Evolutionary conservation across 1,140 invertebrate species (phyloP).

Genomic region (Macrostomum lignano): DNA sequence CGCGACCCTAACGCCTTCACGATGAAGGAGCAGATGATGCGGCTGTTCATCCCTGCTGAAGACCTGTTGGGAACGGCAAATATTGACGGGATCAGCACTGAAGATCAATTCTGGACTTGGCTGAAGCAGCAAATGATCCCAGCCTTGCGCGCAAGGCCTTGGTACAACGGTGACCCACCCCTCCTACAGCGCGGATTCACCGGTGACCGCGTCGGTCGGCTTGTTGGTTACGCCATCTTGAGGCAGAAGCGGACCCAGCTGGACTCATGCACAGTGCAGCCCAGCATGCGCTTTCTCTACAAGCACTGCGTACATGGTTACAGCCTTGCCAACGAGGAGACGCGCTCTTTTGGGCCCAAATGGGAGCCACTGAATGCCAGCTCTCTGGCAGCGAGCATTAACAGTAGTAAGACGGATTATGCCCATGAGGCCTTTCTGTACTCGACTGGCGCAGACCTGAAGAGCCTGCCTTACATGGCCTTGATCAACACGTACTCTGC

Average conservation of each 20-base stretch:
- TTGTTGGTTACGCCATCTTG: conserved; percentile 32
- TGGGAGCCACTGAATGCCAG: no score
- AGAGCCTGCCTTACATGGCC: no score
- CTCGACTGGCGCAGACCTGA: no score
- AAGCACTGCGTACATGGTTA: no score
- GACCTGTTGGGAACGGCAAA: background rate
- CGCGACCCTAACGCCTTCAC: conserved; percentile 22
- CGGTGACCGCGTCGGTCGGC: conserved; percentile 29
- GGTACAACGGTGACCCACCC: conserved; percentile 31
- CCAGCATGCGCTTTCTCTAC: no score
- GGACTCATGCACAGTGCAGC: no score
- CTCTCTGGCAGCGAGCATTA: no score
- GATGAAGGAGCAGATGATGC: conserved; percentile 25
- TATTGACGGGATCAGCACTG: background rate
- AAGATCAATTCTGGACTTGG: conserved; percentile 3
- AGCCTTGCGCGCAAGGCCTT: conserved; percentile 25
- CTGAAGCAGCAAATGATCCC: conserved; percentile 11
- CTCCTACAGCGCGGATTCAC: conserved; percentile 30
- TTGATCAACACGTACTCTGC: no score
- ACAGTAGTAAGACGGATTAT: no score
- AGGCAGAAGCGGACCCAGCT: conserved; percentile 27
- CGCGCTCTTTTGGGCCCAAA: no score
- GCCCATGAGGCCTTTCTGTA: no score
- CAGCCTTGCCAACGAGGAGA: no score
- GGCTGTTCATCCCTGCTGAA: conserved; percentile 19